Base-by-base conservation (phyloP, 2,888 invertebrate species). In the Netelia virgata region DNA sequence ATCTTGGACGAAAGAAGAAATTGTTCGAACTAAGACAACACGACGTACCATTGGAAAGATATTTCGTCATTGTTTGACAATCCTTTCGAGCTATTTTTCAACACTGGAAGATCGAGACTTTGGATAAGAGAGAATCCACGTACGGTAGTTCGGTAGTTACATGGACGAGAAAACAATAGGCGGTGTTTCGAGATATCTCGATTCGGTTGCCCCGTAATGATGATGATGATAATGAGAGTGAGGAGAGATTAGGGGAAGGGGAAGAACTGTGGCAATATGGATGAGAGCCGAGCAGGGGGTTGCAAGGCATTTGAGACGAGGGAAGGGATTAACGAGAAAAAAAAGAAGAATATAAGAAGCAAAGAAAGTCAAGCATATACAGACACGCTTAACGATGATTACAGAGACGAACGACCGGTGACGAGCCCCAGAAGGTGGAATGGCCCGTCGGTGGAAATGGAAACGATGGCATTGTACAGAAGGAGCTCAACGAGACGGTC, bases 401-500 rank as follows among this genome's bases (percentile, higher is more conserved):
- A 20, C 92, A 95, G 95, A 94, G 94, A 89, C 94, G 94, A 75
- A 94, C 94, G 82, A 93, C 94, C 87, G 94, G 94, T 20, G 94
- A 94, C 86, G 94, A 94, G 82, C 94, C 94, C 53, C 66, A 91
- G 90, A 75, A 90, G 68, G 69, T 86, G 73, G 88, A 77, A 87
- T 90, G 82, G 88, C 88, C 68, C 89, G 81, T 83, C 69, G 88
- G 87, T 74, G 88, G 87, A 72, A 89, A 88, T 86, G 91, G 86
- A 50, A 84, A 96, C 0, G 97, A 96, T 75, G 97, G 97, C 10
- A 95, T 97, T 88, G 97, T 98, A 72, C 95, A 97, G 85, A 94
- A 94, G 78, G 97, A 98, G 94, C 96, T 96, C 88, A 96, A 96
- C 90, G 97, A 98, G 93, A 96, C 96, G 87, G 95, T 96, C 43